These are phyloP conservation scores for Alca torda DNA, from an alignment of 2,797 vertebrate genomes.

Conservation along the genomic window DNA sequence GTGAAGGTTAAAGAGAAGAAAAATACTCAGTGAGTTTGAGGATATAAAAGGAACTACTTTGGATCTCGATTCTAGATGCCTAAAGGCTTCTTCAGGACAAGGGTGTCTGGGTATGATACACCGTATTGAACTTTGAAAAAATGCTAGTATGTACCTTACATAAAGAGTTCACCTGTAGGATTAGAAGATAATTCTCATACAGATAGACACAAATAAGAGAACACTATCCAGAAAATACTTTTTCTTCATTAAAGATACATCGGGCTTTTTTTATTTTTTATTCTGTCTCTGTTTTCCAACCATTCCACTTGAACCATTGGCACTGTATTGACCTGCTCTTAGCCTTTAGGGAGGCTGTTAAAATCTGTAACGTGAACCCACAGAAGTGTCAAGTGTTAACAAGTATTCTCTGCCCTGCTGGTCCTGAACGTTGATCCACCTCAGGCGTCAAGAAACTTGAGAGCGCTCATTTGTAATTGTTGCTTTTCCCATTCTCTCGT, in stretches of 20 bases:
- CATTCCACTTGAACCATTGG: background rate
- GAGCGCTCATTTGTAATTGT: background rate
- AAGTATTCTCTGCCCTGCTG: conserved; percentile 2
- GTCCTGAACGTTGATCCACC: background rate
- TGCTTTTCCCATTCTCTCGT: background rate
- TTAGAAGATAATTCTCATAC: background rate
- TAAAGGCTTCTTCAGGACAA: background rate
- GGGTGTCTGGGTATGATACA: background rate
- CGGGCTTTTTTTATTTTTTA: background rate
- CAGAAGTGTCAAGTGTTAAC: conserved; percentile 5
- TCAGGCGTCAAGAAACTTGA: background rate
- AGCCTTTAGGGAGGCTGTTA: background rate
- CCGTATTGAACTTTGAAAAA: background rate
- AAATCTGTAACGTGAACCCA: background rate
- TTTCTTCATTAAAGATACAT: background rate
- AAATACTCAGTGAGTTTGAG: background rate
- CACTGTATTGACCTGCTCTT: background rate
- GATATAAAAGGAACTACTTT: background rate
- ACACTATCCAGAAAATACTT: background rate
- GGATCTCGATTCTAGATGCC: background rate
- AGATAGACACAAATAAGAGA: background rate
- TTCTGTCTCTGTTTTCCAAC: background rate
- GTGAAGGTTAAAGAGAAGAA: background rate
- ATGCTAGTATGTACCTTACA: background rate
- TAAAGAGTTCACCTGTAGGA: background rate